Base-by-base conservation (phyloP, 2,113 vertebrate genomes). In the Sorex araneus region DNA sequence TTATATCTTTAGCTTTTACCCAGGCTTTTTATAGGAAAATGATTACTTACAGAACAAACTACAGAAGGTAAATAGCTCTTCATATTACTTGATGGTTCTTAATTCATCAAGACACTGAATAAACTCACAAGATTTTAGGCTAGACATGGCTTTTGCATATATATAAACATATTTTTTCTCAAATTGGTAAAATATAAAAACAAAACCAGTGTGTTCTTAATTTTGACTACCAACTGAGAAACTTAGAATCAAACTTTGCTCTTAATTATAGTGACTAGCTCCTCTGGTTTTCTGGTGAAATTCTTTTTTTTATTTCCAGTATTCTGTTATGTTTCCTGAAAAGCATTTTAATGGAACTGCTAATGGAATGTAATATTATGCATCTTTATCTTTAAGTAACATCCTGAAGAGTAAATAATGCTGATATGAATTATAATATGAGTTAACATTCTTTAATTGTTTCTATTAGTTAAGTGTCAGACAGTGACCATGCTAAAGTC, bases 91-190 rank as follows among this genome's bases (percentile, higher is more conserved):
- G 79, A 12, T 34, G 40, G 34, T 40, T 95, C 94, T 93, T 95
- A 90, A 96, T 93, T 95, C 63, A 92, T 90, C 67, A 77, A 90
- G 60, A 78, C 30, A 69, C 34, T 83, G 27, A 88, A 84, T 92
- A 93, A 95, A 95, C 43, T 73, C 77, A 77, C 7, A 74, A 60
- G 63, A 66, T 80, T 79, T 91, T 93, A 10, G 79, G 43, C 66
- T 36, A 75, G 25, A 19, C 78, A 69, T 66, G 40, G 69, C 60
- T 93, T 94, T 69, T 84, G 50, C 93, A 2, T 45, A 47, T 91
- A 66, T 64, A 57, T 40, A 87, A 80, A 88, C 34, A 70, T 87
- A 34, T 4, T 89, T 45, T 76, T 80, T 43, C 76, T 94, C 34
- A 78, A 89, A 81, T 91, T 91, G 70, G 60, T 93, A 34, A 76